phyloP scores from a whole-genome alignment of 64 coral and sea anemone species.

The Cladopsammia gracilis region DNA sequence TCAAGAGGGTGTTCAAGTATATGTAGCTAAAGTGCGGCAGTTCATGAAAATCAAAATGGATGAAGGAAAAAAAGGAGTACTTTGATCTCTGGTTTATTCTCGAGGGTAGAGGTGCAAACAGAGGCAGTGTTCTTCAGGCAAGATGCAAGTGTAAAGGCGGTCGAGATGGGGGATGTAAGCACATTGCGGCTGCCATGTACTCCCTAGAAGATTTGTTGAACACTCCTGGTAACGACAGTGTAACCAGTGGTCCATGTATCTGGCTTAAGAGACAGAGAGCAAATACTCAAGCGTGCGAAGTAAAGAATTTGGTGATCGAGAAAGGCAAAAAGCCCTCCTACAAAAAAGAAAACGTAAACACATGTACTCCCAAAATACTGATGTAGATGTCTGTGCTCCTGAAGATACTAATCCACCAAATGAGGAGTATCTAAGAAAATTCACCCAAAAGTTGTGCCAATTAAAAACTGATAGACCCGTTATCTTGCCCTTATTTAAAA shows the following conservation, averaged over 20 bases:
- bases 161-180: constrained; percentile 26
- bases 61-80: constrained; percentile 10
- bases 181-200: constrained; percentile 15
- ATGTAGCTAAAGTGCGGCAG: constrained; percentile 8
- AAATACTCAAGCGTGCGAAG: constrained; percentile 43
- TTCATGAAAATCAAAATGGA: not conserved
- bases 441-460: constrained; percentile 68
- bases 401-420: constrained; percentile 66
- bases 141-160: constrained; percentile 31
- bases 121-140: constrained; percentile 6
- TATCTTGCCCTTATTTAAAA: constrained; percentile 79
- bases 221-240: no score
- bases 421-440: constrained; percentile 48
- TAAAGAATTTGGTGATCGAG: constrained; percentile 68
- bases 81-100: constrained; percentile 62
- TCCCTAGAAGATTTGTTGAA: constrained; percentile 37
- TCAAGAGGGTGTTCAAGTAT: constrained; percentile 16
- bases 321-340: constrained; percentile 42
- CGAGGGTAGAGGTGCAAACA: constrained; percentile 34
- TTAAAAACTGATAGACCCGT: constrained; percentile 69
- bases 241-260: constrained; percentile 27
- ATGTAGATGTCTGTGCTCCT: constrained; percentile 54
- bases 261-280: constrained; percentile 36
- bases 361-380: constrained; percentile 37
- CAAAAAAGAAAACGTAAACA: constrained; percentile 79